Conservation (phyloP, 2,113 vertebrate genomes). For the Labrus mixtus region DNA sequence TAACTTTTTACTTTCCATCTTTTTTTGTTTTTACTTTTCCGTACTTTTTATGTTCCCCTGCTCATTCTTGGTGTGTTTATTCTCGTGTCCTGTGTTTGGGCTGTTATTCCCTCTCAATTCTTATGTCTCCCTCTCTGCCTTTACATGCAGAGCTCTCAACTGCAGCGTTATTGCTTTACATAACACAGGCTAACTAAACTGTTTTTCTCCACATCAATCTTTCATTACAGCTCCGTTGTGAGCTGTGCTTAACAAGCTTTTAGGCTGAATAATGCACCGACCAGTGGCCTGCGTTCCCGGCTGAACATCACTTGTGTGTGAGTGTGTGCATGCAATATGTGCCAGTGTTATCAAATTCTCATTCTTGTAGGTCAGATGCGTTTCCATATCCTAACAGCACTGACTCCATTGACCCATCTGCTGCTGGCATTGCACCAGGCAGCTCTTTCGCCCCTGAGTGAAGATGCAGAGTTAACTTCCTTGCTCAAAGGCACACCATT, state of each 20-base stretch:
- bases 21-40: not conserved
- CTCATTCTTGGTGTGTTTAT: slow-evolving; percentile 3
- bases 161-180: slow-evolving; percentile 67
- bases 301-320: slow-evolving; percentile 5
- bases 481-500: slow-evolving; percentile 20
- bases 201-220: slow-evolving; percentile 71
- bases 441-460: slow-evolving; percentile 7
- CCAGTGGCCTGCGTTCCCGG: slow-evolving; percentile 3
- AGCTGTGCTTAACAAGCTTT: slow-evolving; percentile 73
- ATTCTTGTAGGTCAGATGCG: slow-evolving; percentile 30
- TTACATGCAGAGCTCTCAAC: slow-evolving; percentile 28
- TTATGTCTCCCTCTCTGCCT: slow-evolving; percentile 2
- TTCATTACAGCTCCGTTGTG: slow-evolving; percentile 55
- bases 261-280: slow-evolving; percentile 77
- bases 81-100: not conserved
- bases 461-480: slow-evolving; percentile 36
- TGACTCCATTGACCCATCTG: slow-evolving; percentile 28
- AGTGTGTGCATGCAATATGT: not conserved
- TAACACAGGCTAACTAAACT: slow-evolving; percentile 64
- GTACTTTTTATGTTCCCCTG: too few species aligned
- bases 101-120: not conserved
- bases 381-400: slow-evolving; percentile 7
- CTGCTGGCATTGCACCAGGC: slow-evolving; percentile 30
- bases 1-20: too few species aligned
- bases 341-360: not conserved